Conservation (phyloP, 2,113 vertebrate species). For the Haemorhous mexicanus region DNA sequence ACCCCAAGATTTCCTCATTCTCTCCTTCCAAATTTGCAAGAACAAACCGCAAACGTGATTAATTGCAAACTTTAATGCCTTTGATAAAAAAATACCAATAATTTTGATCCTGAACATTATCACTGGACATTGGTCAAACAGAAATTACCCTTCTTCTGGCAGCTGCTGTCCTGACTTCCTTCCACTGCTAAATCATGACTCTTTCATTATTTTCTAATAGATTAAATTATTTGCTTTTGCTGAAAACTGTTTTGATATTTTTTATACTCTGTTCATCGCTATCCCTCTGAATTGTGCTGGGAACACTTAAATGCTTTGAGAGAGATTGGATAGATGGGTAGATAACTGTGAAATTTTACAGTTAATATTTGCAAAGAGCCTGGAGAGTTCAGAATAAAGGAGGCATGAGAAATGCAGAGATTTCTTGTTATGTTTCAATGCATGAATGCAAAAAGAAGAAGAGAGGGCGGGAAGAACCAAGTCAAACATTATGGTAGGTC, state of each 20-base stretch:
- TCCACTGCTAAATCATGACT: neutral
- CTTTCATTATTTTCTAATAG: neutral
- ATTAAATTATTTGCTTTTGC: neutral
- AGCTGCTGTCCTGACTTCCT: neutral
- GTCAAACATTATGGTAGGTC: neutral
- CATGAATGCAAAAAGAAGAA: neutral
- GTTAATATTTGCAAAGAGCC: neutral
- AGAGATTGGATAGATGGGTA: neutral
- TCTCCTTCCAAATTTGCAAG: neutral
- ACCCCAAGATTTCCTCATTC: neutral
- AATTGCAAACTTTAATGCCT: neutral
- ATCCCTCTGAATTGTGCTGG: neutral
- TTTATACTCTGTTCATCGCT: neutral
- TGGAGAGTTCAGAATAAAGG: constrained; percentile 19
- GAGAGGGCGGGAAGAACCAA: neutral
- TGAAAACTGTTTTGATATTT: neutral
- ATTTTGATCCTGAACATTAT: neutral
- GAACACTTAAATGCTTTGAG: neutral
- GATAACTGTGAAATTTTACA: constrained; percentile 9
- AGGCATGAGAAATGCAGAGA: neutral
- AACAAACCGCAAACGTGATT: neutral
- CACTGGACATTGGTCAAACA: neutral
- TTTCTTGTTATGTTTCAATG: neutral
- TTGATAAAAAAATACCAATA: neutral
- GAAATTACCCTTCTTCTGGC: neutral